Base-by-base conservation (phyloP, 2,797 vertebrate species). In the Pelodytes ibericus region DNA sequence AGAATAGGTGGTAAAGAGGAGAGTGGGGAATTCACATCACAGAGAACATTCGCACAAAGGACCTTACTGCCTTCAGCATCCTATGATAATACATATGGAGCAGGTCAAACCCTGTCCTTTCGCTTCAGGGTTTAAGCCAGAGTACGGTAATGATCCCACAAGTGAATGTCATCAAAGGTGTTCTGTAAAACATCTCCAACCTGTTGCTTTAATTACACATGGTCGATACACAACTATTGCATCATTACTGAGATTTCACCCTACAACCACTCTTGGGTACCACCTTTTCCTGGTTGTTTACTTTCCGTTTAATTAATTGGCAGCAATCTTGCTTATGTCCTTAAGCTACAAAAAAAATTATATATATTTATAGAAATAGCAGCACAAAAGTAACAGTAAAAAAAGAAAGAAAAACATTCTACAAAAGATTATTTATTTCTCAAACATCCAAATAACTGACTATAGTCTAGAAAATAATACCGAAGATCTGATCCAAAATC, bases 1-100 rank as follows among this genome's bases (percentile, higher is more conserved):
- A 78, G 76, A 72, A 67, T 72, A 67, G 70, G 63, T 44, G 63
- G 69, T 39, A 67, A 53, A 61, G 25, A 29, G 29, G 41, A 63
- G 36, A 39, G 31, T 41, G 61, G 44, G 29, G 44, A 65, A 72
- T 67, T 72, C 51, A 44, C 63, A 72, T 78, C 63, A 68, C 31
- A 68, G 64, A 60, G 29, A 65, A 39, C 15, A 47, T 16, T 31
- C 27, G 13, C 61, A 51, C 22, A 71, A 20, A 57, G 51, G 30
- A 67, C 62, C 25, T 59, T 18, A 67, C 18, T 29, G 49, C 39
- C 41, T 24, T 29, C 56, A 22, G 61, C 51, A 30, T 31, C 27
- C 33, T 51, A 26, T 11, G 3, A 22, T 65, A 22, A 72, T 49
- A 29, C 62, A 59, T 77, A 72, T 72, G 53, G 44, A 66, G 75